These are phyloP conservation scores for Acronicta aceris DNA, from an alignment of 2,888 invertebrate genomes.

Conservation along the genomic window DNA sequence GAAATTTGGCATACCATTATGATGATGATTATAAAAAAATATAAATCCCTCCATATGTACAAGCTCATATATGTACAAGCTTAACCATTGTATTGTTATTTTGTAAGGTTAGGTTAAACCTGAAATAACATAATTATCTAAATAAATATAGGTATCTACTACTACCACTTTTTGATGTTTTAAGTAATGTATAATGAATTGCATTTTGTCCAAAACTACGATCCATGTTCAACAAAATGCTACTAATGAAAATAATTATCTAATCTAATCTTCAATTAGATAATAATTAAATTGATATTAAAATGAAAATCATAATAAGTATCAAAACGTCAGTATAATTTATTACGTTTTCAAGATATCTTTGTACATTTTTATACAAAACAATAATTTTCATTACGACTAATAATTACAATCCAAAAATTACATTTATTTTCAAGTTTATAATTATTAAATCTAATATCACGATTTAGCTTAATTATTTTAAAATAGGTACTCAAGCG, in stretches of 20 bases:
- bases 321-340: conserved; percentile 89
- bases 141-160: too few species aligned
- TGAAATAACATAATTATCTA: too few species aligned
- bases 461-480: conserved; percentile 89
- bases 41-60: too few species aligned
- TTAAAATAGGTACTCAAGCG: conserved; percentile 83
- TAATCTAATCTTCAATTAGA: conserved; percentile 42
- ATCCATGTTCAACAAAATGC: too few species aligned
- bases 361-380: conserved; percentile 89
- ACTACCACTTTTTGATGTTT: too few species aligned
- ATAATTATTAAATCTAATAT: conserved; percentile 88
- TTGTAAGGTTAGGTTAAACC: not conserved
- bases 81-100: too few species aligned
- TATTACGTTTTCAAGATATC: conserved; percentile 87
- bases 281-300: conserved; percentile 33
- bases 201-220: too few species aligned
- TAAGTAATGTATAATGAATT: too few species aligned
- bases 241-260: too few species aligned
- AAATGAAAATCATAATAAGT: conserved; percentile 82
- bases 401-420: conserved; percentile 89
- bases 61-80: too few species aligned
- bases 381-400: conserved; percentile 87
- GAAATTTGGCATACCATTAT: not conserved
- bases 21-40: too few species aligned
- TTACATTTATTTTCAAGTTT: conserved; percentile 87